phyloP scores from a whole-genome alignment of 1,140 invertebrate genomes.

The Euwallacea similis region DNA sequence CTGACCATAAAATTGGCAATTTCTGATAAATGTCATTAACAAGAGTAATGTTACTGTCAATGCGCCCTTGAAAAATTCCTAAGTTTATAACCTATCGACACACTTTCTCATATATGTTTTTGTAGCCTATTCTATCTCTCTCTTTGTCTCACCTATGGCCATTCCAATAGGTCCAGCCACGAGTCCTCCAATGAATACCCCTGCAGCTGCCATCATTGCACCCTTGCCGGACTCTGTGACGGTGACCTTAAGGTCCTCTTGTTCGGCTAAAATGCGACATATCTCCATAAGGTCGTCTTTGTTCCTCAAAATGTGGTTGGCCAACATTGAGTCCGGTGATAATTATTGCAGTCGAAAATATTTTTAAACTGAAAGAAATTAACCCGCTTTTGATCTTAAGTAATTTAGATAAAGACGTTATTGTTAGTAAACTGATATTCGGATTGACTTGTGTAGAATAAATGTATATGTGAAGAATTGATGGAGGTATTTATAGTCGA shows the following conservation, averaged over 20 bases:
- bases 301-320: not conserved
- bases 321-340: not conserved
- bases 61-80: too few relatives aligned
- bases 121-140: not conserved
- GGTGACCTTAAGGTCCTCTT: slow-evolving; percentile 43
- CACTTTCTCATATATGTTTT: not conserved
- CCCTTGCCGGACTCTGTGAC: slow-evolving; percentile 43
- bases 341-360: too few relatives aligned
- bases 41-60: too few relatives aligned
- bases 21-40: too few relatives aligned
- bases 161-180: slow-evolving; percentile 45
- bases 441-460: too few relatives aligned
- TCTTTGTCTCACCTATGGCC: slow-evolving; percentile 40
- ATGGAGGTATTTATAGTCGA: too few relatives aligned
- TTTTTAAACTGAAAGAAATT: too few relatives aligned
- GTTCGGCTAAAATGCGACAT: slow-evolving; percentile 35
- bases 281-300: slow-evolving; percentile 27
- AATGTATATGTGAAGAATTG: too few relatives aligned
- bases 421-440: too few relatives aligned
- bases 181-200: slow-evolving; percentile 40
- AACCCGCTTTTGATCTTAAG: too few relatives aligned
- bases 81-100: not conserved
- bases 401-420: too few relatives aligned
- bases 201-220: slow-evolving; percentile 38
- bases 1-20: too few relatives aligned